Conservation (phyloP, 2,888 invertebrate species). For the Torymus aiolomorphi region DNA sequence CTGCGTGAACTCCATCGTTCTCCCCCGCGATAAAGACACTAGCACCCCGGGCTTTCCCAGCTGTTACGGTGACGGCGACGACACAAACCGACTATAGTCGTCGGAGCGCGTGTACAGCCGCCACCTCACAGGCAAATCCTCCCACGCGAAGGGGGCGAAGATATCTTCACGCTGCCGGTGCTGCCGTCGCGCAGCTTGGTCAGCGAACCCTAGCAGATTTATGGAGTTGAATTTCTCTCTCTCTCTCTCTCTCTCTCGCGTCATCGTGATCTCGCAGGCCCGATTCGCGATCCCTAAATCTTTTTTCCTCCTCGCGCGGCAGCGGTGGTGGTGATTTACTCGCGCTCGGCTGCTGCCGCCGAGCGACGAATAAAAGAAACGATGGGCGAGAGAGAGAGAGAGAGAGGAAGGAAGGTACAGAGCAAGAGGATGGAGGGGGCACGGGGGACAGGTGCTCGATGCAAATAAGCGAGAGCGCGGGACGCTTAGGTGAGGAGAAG, state of each 20-base stretch:
- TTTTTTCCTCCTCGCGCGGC: slow-evolving; percentile 33
- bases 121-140: slow-evolving; percentile 40
- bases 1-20: too few species aligned
- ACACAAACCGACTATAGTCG: too few species aligned
- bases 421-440: slow-evolving; percentile 15
- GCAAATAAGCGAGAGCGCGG: slow-evolving; percentile 42
- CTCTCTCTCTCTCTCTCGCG: slow-evolving; percentile 34
- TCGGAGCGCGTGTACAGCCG: background rate
- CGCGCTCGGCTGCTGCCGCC: slow-evolving; percentile 20
- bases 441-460: slow-evolving; percentile 64
- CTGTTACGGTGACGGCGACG: too few species aligned
- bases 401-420: background rate
- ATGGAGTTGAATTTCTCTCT: slow-evolving; percentile 52
- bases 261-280: slow-evolving; percentile 56
- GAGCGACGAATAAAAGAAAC: slow-evolving; percentile 23
- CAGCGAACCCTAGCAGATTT: slow-evolving; percentile 55
- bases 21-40: too few species aligned
- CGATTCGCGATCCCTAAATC: slow-evolving; percentile 56
- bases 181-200: slow-evolving; percentile 28
- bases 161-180: slow-evolving; percentile 12
- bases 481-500: slow-evolving; percentile 43
- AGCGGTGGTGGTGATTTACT: slow-evolving; percentile 50
- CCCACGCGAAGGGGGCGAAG: slow-evolving; percentile 44
- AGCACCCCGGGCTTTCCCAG: too few species aligned
- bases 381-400: background rate